Conservation (phyloP, 1,140 invertebrate genomes). For the Agraylea sexmaculata region DNA sequence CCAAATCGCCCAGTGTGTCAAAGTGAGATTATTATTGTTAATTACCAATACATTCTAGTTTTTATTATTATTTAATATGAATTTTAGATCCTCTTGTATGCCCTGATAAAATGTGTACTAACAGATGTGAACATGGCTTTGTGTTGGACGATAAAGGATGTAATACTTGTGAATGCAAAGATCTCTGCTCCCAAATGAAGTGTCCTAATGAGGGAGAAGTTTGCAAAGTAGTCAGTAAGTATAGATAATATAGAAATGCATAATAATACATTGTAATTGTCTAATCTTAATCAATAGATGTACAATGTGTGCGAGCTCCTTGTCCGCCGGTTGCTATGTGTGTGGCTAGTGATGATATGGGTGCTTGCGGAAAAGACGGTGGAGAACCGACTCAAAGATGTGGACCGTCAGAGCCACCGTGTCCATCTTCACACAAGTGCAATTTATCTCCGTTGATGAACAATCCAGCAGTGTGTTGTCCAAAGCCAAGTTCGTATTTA, state of each 20-base stretch:
- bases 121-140: conserved; percentile 56
- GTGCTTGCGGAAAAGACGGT: conserved; percentile 43
- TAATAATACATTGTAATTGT: background rate
- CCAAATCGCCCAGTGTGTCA: conserved; percentile 29
- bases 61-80: conserved; percentile 1
- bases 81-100: conserved; percentile 42
- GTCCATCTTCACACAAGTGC: conserved; percentile 74
- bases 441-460: conserved; percentile 61
- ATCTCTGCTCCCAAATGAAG: conserved; percentile 61
- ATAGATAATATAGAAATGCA: conserved; percentile 22
- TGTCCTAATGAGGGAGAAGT: conserved; percentile 60
- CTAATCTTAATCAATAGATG: conserved; percentile 10
- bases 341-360: conserved; percentile 29
- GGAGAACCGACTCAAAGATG: conserved; percentile 50
- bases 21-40: conserved; percentile 7
- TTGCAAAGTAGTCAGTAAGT: conserved; percentile 33
- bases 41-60: background rate
- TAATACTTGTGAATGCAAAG: conserved; percentile 59
- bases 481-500: conserved; percentile 55
- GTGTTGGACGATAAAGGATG: conserved; percentile 58
- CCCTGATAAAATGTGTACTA: conserved; percentile 45
- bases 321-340: conserved; percentile 71
- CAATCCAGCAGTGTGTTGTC: conserved; percentile 56
- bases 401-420: conserved; percentile 58
- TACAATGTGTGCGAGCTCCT: conserved; percentile 33